phyloP scores from a whole-genome alignment of 2,113 vertebrate genomes.

The Empidonax alnorum region DNA sequence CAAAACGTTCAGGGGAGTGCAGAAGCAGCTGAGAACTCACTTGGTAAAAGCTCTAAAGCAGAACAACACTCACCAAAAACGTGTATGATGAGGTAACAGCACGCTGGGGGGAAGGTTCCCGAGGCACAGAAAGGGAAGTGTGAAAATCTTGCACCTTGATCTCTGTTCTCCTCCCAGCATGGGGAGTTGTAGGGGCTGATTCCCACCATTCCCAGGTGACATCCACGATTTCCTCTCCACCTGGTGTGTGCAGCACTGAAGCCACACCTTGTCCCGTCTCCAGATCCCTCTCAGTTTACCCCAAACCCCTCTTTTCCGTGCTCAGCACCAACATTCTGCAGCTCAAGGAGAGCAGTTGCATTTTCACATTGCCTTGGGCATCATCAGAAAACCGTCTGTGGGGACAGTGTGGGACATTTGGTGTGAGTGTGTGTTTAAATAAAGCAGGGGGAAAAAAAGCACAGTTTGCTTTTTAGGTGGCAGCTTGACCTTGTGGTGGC shows the following conservation, averaged over 20 bases:
- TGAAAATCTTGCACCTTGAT: neutral
- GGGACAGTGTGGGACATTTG: slow-evolving; percentile 25
- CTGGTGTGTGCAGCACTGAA: neutral
- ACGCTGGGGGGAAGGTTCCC: neutral
- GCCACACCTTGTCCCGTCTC: neutral
- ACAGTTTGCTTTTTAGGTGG: slow-evolving; percentile 62
- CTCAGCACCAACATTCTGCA: neutral
- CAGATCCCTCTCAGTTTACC: neutral
- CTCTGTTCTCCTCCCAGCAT: neutral
- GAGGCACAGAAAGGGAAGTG: neutral
- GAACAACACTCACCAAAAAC: neutral
- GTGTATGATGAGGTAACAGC: neutral
- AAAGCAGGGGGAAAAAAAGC: slow-evolving; percentile 41
- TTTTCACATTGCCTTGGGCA: slow-evolving; percentile 48
- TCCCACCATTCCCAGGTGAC: neutral
- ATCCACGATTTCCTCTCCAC: neutral
- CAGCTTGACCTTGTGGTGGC: slow-evolving; percentile 49
- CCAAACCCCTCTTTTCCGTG: neutral
- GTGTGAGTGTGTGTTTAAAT: slow-evolving; percentile 10
- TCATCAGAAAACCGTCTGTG: slow-evolving; percentile 4
- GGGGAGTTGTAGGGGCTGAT: neutral
- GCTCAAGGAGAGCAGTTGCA: neutral
- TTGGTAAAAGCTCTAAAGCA: neutral
- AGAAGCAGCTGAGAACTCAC: neutral
- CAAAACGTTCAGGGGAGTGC: neutral